Base-by-base conservation (phyloP, 2,797 vertebrate genomes). In the Odontamblyopus rebecca region DNA sequence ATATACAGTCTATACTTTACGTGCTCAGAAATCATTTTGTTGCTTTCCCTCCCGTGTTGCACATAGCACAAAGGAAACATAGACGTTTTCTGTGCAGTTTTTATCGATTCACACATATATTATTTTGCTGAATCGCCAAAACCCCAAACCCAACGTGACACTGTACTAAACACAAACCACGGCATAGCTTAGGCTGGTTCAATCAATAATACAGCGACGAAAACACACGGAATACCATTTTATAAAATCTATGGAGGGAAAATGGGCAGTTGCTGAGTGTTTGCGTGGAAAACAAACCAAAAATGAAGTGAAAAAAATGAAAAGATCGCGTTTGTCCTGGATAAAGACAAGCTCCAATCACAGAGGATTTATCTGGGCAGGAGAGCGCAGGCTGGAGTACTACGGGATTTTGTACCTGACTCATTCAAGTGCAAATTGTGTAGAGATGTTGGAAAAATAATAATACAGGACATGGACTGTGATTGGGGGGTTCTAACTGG, bases 331-430 rank as follows among this genome's bases (percentile, higher is more conserved):
- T 68, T 41, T 35, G 29, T 38, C 23, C 26, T 60, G 50, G 66
- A 72, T 66, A 35, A 77, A 72, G 50, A 38, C 72, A 71, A 77
- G 57, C 62, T 62, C 44, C 59, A 71, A 68, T 73, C 72, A 79
- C 70, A 67, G 32, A 69, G 75, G 61, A 83, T 78, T 78, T 80
- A 73, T 67, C 57, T 41, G 57, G 62, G 41, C 54, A 7, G 5
- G 29, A 29, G 16, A 69, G 30, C 23, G 9, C 41, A 2, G 9
- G 50, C 51, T 6, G 73, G 57, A 79, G 72, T 27, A 26, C 56
- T 44, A 50, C 41, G 67, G 67, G 63, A 48, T 44, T 67, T 77
- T 77, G 57, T 69, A 51, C 67, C 51, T n/a, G 41, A 56, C 18
- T n/a, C 32, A 56, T n/a, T 30, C 2, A 75, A 68, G 53, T 29